Base-by-base conservation (phyloP, 2,113 vertebrate species). In the Cettia cetti region DNA sequence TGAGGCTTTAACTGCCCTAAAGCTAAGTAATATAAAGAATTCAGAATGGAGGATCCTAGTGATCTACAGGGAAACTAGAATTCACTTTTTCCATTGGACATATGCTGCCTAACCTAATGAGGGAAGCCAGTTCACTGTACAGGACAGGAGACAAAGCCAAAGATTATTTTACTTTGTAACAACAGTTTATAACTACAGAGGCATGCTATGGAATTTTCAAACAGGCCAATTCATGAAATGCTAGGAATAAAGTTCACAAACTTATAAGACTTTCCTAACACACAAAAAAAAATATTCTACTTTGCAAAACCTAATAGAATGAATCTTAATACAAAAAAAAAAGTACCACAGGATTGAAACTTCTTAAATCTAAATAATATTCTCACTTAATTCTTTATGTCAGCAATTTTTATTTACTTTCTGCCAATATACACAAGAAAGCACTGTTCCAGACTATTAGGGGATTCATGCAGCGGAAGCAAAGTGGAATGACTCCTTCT, bases 21-120 rank as follows among this genome's bases (percentile, higher is more conserved):
- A 96, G 92, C 93, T 74, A 96, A 92, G 82, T 87, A 94, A 95
- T 96, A 92, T 76, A 93, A 95, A 87, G 80, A 96, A 94, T 88
- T 94, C 70, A 95, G 91, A 94, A 89, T 69, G 79, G 89, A 93
- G 75, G 80, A 95, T 87, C 88, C 90, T 93, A 76, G 86, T 1
- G 42, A 96, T 91, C 94, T 94, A 88, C 16, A 82, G 87, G 92
- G 94, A 95, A 94, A 87, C 84, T 90, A 88, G 54, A 90, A 94
- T 50, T 90, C 11, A 2, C 79, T 90, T 95, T 47, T 90, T 90
- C 31, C 59, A 83, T 84, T 86, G 93, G 91, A 93, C 49, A 70
- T 81, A 83, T 7, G 22, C 82, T 83, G 60, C 56, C 37, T 93
- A 95, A 92, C 56, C 47, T 92, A 94, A 89, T 6, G 6, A 93